Evolutionary conservation across 2,797 vertebrate species (phyloP), one percentile per base, ranked within the genome.

Genomic region (Sebastes hubbsi): DNA sequence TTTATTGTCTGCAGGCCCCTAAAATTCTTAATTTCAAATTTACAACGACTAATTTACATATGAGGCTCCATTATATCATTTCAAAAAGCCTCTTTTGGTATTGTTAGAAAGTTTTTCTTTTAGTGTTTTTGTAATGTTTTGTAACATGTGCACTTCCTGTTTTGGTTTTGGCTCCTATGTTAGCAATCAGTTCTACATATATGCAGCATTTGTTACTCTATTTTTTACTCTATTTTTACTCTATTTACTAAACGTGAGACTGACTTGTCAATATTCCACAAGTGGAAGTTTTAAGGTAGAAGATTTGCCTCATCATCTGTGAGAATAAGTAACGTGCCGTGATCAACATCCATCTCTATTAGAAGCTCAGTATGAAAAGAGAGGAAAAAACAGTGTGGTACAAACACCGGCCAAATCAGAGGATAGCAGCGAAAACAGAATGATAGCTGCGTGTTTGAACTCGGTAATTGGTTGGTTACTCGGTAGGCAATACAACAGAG

Each of bases 401-500:
- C 85, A 90, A 91, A 90, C 84, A 75, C 27, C 2, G 68, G 82
- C 87, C 84, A 78, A 94, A 93, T 94, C 91, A 93, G 92, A 93
- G 91, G 85, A 79, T 65, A 88, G 87, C 88, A 58, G 87, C 78
- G 46, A 71, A 89, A 85, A 81, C 88, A 70, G 75, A 89, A 83
- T 85, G 88, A 94, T 94, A 91, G 87, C 89, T 83, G 88, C 20
- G 79, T 60, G 90, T 95, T 95, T 95, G 93, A 95, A 93, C 89
- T 87, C 24, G 87, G 91, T 95, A 95, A 95, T 91, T 93, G 92
- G 80, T 93, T 94, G 90, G 92, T 79, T 92, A 88, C 87, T 92
- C 83, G 66, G 90, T 87, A 90, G 92, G 92, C 92, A 88, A 49
- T 72, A 88, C 88, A 93, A 93, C 92, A 92, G 90, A 94, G 90